Evolutionary conservation across 2,888 invertebrate species (phyloP).

Genomic region (Bibio marci): DNA sequence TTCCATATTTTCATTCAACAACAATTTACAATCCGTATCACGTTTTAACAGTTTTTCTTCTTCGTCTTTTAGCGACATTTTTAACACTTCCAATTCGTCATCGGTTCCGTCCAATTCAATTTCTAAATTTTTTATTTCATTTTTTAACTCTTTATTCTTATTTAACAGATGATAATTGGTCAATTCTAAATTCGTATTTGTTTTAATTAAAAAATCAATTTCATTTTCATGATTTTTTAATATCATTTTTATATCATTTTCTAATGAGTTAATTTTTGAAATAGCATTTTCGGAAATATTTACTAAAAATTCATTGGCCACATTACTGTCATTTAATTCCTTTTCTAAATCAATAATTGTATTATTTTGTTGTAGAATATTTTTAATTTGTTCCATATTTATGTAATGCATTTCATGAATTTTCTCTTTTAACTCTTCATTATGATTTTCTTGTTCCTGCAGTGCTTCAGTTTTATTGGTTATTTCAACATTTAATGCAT

Average conservation of each 20-base stretch:
- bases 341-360: conserved; percentile 10
- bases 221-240: conserved; percentile 11
- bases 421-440: conserved; percentile 33
- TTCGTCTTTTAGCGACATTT: conserved; percentile 10
- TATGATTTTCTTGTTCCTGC: conserved; percentile 31
- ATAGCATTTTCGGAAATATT: conserved; percentile 14
- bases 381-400: conserved; percentile 17
- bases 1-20: conserved; percentile 19
- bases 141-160: conserved; percentile 5
- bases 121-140: conserved; percentile 1
- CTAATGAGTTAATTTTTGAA: conserved; percentile 12
- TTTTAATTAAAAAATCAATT: conserved; percentile 8
- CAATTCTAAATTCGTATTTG: conserved; percentile 8
- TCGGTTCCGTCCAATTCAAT: conserved; percentile 2
- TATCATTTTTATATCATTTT: conserved; percentile 17
- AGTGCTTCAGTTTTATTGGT: conserved; percentile 34
- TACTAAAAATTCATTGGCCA: conserved; percentile 15
- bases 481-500: conserved; percentile 29
- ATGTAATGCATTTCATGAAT: conserved; percentile 23
- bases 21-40: conserved; percentile 16
- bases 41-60: conserved; percentile 17
- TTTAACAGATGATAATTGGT: conserved; percentile 6
- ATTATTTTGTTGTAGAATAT: conserved; percentile 18
- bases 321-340: conserved; percentile 2
- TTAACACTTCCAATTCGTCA: conserved; percentile 3